phyloP scores from a whole-genome alignment of 2,113 vertebrate species.

The Myocastor coypus region DNA sequence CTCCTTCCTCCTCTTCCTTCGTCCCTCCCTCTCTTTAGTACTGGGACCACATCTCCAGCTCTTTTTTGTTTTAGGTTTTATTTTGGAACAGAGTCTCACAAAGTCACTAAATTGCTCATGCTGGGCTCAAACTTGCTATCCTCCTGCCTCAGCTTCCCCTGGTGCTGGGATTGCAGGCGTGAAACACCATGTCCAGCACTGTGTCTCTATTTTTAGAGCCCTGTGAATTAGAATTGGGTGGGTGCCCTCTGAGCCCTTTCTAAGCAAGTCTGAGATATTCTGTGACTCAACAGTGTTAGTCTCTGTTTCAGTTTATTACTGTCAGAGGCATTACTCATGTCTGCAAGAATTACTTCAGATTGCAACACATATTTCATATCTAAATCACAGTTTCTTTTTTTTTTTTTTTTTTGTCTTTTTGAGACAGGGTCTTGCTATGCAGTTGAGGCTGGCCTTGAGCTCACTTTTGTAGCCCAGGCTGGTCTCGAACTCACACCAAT shows the following conservation, averaged over 20 bases:
- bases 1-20: neutral
- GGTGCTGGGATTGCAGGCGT: neutral
- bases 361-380: neutral
- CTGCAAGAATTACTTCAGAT: neutral
- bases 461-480: too few species aligned
- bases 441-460: too few species aligned
- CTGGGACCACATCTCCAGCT: too few species aligned
- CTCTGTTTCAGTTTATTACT: slow-evolving; percentile 32
- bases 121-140: neutral
- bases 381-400: too few species aligned
- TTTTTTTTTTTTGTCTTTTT: too few species aligned
- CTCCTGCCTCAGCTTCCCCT: neutral
- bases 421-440: too few species aligned
- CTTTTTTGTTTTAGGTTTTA: neutral
- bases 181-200: neutral
- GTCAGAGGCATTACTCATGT: slow-evolving; percentile 21
- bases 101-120: neutral
- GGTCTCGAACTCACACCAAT: too few species aligned
- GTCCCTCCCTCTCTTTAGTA: neutral
- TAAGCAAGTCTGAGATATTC: neutral
- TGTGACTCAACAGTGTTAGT: neutral
- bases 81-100: neutral
- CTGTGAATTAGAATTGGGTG: neutral
- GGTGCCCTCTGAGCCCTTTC: neutral
- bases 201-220: slow-evolving; percentile 12